Base-by-base conservation (phyloP, 2,888 invertebrate genomes). In the Eucriotettix oculatus region DNA sequence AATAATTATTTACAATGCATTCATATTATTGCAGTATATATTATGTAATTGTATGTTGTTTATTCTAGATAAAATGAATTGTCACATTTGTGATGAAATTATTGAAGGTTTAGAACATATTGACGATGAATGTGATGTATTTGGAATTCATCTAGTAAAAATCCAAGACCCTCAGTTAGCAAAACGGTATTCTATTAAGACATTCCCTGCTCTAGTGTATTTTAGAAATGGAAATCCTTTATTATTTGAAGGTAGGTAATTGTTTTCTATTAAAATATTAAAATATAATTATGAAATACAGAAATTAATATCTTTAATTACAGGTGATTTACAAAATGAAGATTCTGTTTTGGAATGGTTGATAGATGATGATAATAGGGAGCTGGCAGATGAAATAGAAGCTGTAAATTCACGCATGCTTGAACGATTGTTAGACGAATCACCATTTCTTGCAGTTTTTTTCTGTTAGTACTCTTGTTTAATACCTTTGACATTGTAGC, bases 381-480 rank as follows among this genome's bases (percentile, higher is more conserved):
- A 94, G 75, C 72, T 94, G 66, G 91, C 91, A 17, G 94, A 94
- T 74, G 93, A 94, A 77, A 94, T 94, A 66, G 94, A 94, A 75
- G 87, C 90, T 43, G 92, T 94, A 10, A 94, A 94, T 69, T 86
- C 86, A 41, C 81, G 90, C 67, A 94, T 94, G 94, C 74, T 94
- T 66, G 86, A 87, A 65, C 80, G 91, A 67, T 78, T 94, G 58
- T 78, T 94, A 67, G 86, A 84, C 17, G 90, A 91, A 70, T 92
- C 92, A 16, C 87, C 90, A 59, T 82, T 93, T 67, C 76, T 94
- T 62, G 93, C 90, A 54, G 94, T 93, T 16, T 91, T 92, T 75
- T 94, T 92, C 74, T 93, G 93, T 94, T 78, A 83, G 83, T 76
- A 63, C 10, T 10, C 14, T 29, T 29, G 2, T 29, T 29, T 29